Evolutionary conservation across 1,140 invertebrate species (phyloP), one percentile per base, ranked within the genome.

Genomic region (Ceratina australensis): DNA sequence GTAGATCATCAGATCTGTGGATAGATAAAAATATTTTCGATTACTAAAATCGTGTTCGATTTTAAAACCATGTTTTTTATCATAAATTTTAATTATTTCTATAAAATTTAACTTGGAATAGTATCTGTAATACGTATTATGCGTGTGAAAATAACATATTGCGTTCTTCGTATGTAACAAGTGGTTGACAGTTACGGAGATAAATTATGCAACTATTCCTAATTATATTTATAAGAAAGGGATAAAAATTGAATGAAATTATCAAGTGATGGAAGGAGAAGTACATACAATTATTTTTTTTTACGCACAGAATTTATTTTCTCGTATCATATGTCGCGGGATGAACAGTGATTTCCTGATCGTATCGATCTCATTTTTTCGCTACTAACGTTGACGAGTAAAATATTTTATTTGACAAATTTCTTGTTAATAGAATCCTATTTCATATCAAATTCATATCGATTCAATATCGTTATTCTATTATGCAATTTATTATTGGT

Each of bases 91-190:
- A 16, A 0, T 26, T 4, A 12, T 3, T 28, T 56, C 8, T n/a
- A 28, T 28, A 18, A 47, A 50, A 8, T 15, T 42, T 42, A 5
- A 10, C 33, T 42, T 42, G 33, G 10, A 64, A 54, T 72, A n/a
- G n/a, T 71, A 56, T 47, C 13, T 66, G 18, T 66, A 24, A 67
- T 47, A 20, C 42, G 15, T 74, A 64, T 65, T 33, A 7, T 4
- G 1, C 61, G 12, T 60, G 52, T n/a, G 52, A 54, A 28, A 10
- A 78, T 0, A 18, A 52, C 1, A 26, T 12, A 16, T 24, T 28
- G n/a, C 15, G 0, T n/a, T 33, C 8, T 33, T 4, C 26, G 33
- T 22, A 26, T 33, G 61, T 73, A 73, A 78, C 71, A 57, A 73
- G 61, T 78, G 69, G 42, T 65, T 65, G 54, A 28, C 1, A 65